Percentiles rank a stretch among this genome's conserved stretches.
Conservation (phyloP, 1,140 invertebrate species). For the Helicoverpa zea region DNA sequence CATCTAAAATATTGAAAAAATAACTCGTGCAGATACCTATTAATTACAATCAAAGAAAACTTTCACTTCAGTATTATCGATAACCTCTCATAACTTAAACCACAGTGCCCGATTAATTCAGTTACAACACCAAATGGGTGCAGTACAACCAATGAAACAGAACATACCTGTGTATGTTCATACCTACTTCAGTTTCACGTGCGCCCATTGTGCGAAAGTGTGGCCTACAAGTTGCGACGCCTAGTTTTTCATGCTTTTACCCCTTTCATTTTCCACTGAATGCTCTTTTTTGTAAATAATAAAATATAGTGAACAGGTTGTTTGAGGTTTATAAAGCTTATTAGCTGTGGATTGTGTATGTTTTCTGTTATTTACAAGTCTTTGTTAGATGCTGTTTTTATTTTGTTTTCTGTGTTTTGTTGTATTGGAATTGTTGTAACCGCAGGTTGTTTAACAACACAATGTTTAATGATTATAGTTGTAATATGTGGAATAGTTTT, state of each 20-base stretch:
- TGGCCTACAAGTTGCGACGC: constrained; percentile 22
- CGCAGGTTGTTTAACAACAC: too few species aligned
- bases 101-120: constrained; percentile 40
- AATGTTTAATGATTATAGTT: too few species aligned
- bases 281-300: background rate
- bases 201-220: constrained; percentile 5
- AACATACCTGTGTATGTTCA: constrained; percentile 36
- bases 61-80: too few species aligned
- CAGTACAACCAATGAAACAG: constrained; percentile 31
- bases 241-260: constrained; percentile 1
- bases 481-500: too few species aligned
- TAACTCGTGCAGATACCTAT: too few species aligned
- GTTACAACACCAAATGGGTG: constrained; percentile 48
- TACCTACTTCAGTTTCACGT: constrained; percentile 1
- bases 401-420: too few species aligned
- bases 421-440: too few species aligned
- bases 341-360: background rate
- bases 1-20: too few species aligned
- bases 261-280: background rate
- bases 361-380: background rate
- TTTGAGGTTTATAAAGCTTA: constrained; percentile 2
- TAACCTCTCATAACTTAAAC: background rate
- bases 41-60: too few species aligned
- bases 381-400: too few species aligned
- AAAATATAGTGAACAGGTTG: background rate